Base-by-base conservation (phyloP, 2,888 invertebrate genomes). In the Lepas anatifera region DNA sequence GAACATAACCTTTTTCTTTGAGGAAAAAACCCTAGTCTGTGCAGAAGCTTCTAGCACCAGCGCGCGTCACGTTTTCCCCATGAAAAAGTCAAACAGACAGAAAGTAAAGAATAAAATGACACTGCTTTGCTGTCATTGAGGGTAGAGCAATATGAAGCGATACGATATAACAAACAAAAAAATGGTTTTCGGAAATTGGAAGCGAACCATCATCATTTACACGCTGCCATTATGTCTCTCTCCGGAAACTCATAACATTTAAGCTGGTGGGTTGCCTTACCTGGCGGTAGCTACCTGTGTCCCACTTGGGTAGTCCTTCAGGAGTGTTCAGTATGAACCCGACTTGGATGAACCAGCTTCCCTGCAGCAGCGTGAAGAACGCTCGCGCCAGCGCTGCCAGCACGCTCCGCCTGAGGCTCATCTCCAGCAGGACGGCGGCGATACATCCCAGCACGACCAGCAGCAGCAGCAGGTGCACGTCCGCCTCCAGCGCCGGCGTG, bases 321-420 rank as follows among this genome's bases (percentile, higher is more conserved):
- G 83, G 83, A 43, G 81, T 80, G 75, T 83, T 82, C 32, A 83
- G 76, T 71, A 83, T 81, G 76, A 81, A 81, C 1, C 80, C 83
- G 16, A 83, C 79, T 72, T 81, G 81, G 76, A 78, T 81, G 76
- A 83, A 83, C 83, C 83, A 84, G 3, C 81, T 80, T n/a, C 83
- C 83, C 76, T 84, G 83, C 11, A 83, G 76, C n/a, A 82, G 72
- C 0, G 79, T 76, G 70, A 81, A 80, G 72, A 79, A 81, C 13
- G 78, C 73, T 66, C 83, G 74, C 16, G 77, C 73, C 58, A 83
- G 72, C 0, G 80, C 77, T 4, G 79, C 75, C 43, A 81, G 68
- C 11, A 81, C 76, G 70, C 76, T 77, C 69, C 77, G 74, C 8
- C 79, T 77, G 72, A 77, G 78, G 16, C 74, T 75, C 76, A 80